Percentiles rank a stretch among this genome's conserved stretches.
These are phyloP conservation scores for Rhea americana DNA, from an alignment of 2,113 vertebrate genomes.

Conservation along the genomic window DNA sequence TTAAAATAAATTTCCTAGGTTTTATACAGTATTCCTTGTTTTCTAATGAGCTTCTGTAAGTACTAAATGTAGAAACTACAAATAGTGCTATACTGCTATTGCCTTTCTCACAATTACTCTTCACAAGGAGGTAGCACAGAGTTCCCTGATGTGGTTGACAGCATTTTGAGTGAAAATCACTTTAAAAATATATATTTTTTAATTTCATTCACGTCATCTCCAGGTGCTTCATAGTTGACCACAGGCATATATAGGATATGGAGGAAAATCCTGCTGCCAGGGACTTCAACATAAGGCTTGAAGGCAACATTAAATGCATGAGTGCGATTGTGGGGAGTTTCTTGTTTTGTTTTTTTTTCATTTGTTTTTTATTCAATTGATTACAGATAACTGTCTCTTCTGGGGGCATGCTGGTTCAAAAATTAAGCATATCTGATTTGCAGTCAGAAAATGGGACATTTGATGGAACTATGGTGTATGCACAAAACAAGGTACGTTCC, in stretches of 20 bases:
- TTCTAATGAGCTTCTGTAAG: neutral
- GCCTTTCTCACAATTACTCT: neutral
- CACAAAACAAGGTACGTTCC: constrained; percentile 86
- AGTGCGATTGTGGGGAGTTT: constrained; percentile 54
- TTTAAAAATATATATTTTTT: neutral
- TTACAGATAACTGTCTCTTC: constrained; percentile 88
- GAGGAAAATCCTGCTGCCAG: neutral
- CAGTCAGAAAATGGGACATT: constrained; percentile 82
- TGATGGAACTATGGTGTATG: constrained; percentile 87
- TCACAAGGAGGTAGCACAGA: neutral
- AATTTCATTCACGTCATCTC: neutral
- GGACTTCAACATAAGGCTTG: neutral
- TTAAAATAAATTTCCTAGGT: neutral
- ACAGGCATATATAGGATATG: neutral
- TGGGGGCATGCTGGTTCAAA: constrained; percentile 89
- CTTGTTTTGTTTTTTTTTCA: constrained; percentile 27
- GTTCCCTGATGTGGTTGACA: neutral
- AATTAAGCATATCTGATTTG: constrained; percentile 82
- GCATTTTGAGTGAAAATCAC: neutral
- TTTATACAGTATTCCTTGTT: neutral
- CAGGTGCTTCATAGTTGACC: neutral
- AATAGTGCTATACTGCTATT: neutral
- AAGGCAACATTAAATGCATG: neutral
- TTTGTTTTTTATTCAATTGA: neutral
- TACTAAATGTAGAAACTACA: neutral